Evolutionary conservation across 2,797 vertebrate genomes (phyloP).

Genomic region (Mus spretus): DNA sequence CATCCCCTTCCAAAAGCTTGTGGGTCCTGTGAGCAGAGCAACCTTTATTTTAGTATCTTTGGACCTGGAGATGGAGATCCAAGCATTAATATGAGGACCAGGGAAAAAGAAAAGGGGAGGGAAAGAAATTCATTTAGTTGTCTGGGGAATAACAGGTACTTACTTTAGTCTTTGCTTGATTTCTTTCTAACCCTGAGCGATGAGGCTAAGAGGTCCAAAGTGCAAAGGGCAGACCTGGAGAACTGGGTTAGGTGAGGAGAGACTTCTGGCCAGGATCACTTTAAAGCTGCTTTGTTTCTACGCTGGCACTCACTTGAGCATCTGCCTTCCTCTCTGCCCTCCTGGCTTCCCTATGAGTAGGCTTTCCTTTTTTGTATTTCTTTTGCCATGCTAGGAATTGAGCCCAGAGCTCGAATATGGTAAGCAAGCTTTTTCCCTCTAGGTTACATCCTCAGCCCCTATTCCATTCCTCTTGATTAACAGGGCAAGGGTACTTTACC

Average conservation of each 20-base stretch:
- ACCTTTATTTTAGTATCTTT: conserved; percentile 52
- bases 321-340: neutral
- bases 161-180: conserved; percentile 11
- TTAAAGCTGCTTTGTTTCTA: neutral
- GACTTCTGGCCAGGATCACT: conserved; percentile 39
- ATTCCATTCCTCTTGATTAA: conserved; percentile 50
- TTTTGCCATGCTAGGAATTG: neutral
- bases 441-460: neutral
- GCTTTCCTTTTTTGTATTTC: neutral
- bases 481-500: neutral
- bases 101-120: neutral
- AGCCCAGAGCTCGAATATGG: neutral
- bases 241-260: neutral
- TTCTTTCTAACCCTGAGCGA: conserved; percentile 43
- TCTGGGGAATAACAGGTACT: neutral
- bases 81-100: neutral
- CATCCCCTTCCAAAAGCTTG: neutral
- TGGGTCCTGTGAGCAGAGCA: neutral
- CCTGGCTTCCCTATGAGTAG: conserved; percentile 1
- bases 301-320: neutral
- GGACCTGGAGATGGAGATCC: conserved; percentile 4
- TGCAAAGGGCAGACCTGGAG: neutral
- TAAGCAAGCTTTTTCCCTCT: neutral
- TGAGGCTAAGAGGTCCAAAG: neutral
- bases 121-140: neutral